Base-by-base conservation (phyloP, 2,113 vertebrate genomes). In the Argyrosomus japonicus region DNA sequence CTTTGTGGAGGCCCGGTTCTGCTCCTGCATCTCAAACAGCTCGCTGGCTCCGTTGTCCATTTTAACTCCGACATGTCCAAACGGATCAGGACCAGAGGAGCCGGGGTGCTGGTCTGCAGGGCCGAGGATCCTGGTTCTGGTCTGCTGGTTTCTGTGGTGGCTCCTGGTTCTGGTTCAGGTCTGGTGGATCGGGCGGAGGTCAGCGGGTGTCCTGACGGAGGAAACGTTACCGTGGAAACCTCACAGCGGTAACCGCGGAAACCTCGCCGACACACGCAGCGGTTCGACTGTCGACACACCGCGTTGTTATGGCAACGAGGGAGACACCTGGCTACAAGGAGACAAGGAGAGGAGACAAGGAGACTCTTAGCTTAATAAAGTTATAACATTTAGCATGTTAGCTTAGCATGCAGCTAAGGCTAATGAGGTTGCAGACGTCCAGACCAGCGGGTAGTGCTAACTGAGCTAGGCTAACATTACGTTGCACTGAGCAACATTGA, bases 171-270 rank as follows among this genome's bases (percentile, higher is more conserved):
- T 13, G 15, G 14, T 4, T 43, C 58, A 12, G 50, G 48, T 1
- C 25, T 2, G 17, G 62, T 61, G 50, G 83, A 60, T 2, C 0
- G 69, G 50, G 13, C 27, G 68, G 62, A 50, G 11, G 75, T 62
- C 67, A n/a, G 75, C 2, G 25, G 13, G 13, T 0, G 40, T 7
- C 56, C 14, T 3, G 57, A 5, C 4, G 3, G 21, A 32, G 87
- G 62, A 7, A 32, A 2, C 0, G 32, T 62, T 17, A 57, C 58
- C 0, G 19, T 40, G 27, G 83, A 21, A 1, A 86, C 61, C 79
- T 92, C 77, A 61, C 94, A 94, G 19, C 88, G 87, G 50, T 77
- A 27, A 40, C 93, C 92, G 0, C 67, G 75, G 69, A 89, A 93
- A 62, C 86, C 90, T 4, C 3, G 60, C 1, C 50, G 81, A 69